A percentile compares a stretch with the other conserved stretches of the same genome.
phyloP scores from a whole-genome alignment of 1,140 invertebrate genomes.

The Apis laboriosa region DNA sequence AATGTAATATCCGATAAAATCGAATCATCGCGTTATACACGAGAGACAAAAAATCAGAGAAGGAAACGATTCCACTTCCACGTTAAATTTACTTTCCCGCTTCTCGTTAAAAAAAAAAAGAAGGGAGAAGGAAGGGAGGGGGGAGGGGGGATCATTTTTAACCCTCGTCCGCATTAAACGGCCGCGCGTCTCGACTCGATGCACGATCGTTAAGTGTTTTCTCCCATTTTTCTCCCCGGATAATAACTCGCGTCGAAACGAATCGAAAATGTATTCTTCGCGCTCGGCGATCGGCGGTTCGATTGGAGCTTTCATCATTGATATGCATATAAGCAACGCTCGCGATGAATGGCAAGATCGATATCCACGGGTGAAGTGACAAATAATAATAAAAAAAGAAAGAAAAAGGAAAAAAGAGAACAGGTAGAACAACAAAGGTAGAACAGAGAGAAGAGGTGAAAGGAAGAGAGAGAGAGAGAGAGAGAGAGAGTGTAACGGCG shows the following conservation, averaged over 20 bases:
- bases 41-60: too few relatives aligned
- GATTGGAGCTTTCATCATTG: slow-evolving; percentile 57
- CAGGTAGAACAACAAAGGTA: slow-evolving; percentile 2
- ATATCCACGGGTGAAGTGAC: slow-evolving; percentile 53
- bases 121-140: too few relatives aligned
- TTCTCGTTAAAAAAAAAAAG: not conserved
- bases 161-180: not conserved
- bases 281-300: slow-evolving; percentile 45
- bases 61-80: too few relatives aligned
- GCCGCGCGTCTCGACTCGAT: not conserved
- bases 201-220: slow-evolving; percentile 19
- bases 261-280: slow-evolving; percentile 58
- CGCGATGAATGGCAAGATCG: slow-evolving; percentile 58
- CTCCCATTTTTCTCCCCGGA: not conserved
- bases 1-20: too few relatives aligned
- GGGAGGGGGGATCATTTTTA: not conserved
- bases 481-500: not conserved
- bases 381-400: slow-evolving; percentile 48
- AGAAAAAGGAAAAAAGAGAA: slow-evolving; percentile 29
- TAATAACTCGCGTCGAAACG: slow-evolving; percentile 39
- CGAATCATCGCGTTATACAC: not conserved
- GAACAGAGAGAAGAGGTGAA: not conserved
- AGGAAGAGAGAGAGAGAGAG: too few relatives aligned
- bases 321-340: slow-evolving; percentile 61
- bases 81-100: not conserved